These are phyloP conservation scores for Passer domesticus DNA, from an alignment of 2,113 vertebrate genomes.

Conservation along the genomic window DNA sequence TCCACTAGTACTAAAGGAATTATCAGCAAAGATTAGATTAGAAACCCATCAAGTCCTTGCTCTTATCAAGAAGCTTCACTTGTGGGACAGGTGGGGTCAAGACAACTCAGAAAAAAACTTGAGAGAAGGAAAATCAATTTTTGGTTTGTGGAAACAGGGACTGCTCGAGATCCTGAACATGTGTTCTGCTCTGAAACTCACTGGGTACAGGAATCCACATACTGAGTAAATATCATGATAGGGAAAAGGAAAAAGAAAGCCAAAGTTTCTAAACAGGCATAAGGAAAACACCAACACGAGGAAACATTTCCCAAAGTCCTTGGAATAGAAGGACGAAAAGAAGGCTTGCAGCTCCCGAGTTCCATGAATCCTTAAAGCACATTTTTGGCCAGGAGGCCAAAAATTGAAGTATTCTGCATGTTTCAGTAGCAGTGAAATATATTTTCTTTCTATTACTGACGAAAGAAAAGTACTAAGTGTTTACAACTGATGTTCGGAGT, in stretches of 20 bases:
- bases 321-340: accelerated
- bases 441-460: not conserved
- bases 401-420: accelerated
- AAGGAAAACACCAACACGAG: not conserved
- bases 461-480: not conserved
- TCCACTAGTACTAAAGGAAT: not conserved
- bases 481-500: not conserved
- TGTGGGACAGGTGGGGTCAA: not conserved
- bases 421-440: not conserved
- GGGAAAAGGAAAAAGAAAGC: not conserved
- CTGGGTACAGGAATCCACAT: not conserved
- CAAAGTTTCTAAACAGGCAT: not conserved
- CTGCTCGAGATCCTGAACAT: not conserved
- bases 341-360: not conserved
- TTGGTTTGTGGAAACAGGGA: not conserved
- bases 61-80: not conserved
- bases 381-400: accelerated
- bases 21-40: not conserved
- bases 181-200: not conserved
- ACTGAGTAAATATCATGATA: not conserved
- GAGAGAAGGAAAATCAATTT: not conserved
- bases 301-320: not conserved
- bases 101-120: not conserved
- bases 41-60: not conserved
- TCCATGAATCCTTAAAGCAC: accelerated